Evolutionary conservation across 1,140 invertebrate species (phyloP), one percentile per base, ranked within the genome.

Genomic region (Drosophila novamexicana): DNA sequence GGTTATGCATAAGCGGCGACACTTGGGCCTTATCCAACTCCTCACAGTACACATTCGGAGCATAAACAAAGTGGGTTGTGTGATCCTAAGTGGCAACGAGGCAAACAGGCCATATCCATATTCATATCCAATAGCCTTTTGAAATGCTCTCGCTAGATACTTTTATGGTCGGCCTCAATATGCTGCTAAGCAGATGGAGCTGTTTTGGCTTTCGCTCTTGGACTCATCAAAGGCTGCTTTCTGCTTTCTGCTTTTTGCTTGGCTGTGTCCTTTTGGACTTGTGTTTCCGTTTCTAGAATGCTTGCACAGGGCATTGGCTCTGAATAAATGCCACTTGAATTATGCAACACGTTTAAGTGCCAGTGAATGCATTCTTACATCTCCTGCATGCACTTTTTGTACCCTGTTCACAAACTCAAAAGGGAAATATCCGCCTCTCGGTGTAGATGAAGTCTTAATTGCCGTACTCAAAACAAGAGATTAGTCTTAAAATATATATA

Each of bases 291-390:
- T 72, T 70, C 45, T 52, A 67, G 45, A 59, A 40, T 49, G 63
- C 75, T 75, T 62, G 50, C 53, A 63, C 62, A 66, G 77, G 62
- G 79, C 84, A 80, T 77, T 88, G 68, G 73, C 69, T 86, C 53
- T 80, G 79, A 79, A 83, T 88, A 86, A 86, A 88, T 77, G 80
- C 54, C 53, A 50, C 45, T 61, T 86, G 66, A 86, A 86, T 88
- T 83, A 86, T 86, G 83, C 83, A 86, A 74, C 76, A 80, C 83
- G 69, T 77, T 86, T 88, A 86, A 86, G 83, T 86, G 83, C 79
- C 72, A 62, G 39, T 70, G 65, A 47, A 44, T 73, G 72, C 69
- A 78, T 75, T 81, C 77, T 80, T 64, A 44, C 39, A 62, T 39
- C 36, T 44, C 37, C 22, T 10, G 42, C 32, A 50, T 63, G 50